A percentile compares a stretch with the other conserved stretches of the same genome.
Conservation (phyloP, 2,888 invertebrate species). For the Pterobdella sp. region DNA sequence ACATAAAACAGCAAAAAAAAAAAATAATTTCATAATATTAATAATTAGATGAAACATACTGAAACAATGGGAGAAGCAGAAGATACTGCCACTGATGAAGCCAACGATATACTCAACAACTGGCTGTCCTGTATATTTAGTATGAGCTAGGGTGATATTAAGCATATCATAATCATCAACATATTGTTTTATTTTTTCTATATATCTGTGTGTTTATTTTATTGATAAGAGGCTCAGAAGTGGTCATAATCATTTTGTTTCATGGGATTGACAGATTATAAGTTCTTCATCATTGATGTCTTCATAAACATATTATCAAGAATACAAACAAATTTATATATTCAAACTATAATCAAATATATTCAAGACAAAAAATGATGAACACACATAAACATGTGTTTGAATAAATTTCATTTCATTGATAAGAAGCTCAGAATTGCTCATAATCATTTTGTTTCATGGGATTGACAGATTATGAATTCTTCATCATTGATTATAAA, state of each 20-base stretch:
- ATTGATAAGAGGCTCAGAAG: constrained; percentile 1
- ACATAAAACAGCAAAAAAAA: no score
- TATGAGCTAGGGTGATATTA: background rate
- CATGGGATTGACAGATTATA: constrained; percentile 16
- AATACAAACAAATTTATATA: background rate
- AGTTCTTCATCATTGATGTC: no score
- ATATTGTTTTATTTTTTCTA: no score
- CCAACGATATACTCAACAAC: constrained; percentile 58
- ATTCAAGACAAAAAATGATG: no score
- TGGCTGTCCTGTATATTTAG: background rate
- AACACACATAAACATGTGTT: no score
- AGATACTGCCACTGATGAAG: constrained; percentile 70
- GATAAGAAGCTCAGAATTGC: background rate
- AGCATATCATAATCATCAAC: no score
- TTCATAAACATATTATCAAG: background rate
- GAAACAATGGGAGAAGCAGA: constrained; percentile 64
- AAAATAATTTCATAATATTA: no score
- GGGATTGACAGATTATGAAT: background rate
- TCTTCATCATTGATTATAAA: constrained; percentile 4
- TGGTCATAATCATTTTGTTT: background rate
- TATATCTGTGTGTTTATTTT: background rate
- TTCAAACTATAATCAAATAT: no score
- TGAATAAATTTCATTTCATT: no score
- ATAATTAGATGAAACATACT: no score
- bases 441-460: background rate